Base-by-base conservation (phyloP, 2,113 vertebrate species). In the Taurulus bubalis region DNA sequence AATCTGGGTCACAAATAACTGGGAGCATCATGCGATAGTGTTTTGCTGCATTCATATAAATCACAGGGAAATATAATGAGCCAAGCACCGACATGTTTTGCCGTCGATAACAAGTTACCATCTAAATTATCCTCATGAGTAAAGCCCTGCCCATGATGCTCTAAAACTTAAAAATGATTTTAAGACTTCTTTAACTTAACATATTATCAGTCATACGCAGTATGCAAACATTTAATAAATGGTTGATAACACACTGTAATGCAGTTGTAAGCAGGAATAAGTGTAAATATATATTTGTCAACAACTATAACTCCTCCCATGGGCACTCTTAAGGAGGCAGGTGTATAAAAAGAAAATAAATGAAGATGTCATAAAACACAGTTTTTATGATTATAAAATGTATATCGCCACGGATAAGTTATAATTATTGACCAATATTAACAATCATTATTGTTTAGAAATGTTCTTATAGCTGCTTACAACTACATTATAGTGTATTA, bases 1-100 rank as follows among this genome's bases (percentile, higher is more conserved):
- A 73, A 83, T 71, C 63, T 86, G 78, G 45, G 75, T 79, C 74
- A 59, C 51, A 74, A 59, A 70, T 12, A 71, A 62, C 51, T 32
- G 14, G 26, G 28, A 72, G 69, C 38, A 47, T 82, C 26, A 36
- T 64, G 71, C 40, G 12, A 34, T 53, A 11, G 16, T 28, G 53
- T 26, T 74, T 64, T 62, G 55, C 69, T 32, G 74, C 51, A 6
- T 59, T 59, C 24, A 64, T 32, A 26, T 64, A 51, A 65, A 28
- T 69, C 65, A 56, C 38, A 47, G 16, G 16, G 8, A 58, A 49
- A 30, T 28, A 24, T 36, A 4, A 36, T 10, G 2, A 56, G 36
- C 69, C 64, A 58, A 38, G 24, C 28, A 16, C 6, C 18, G 60
- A 51, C 38, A 24, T 34, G 42, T 47, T 47, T 38, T 8, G 3